Base-by-base conservation (phyloP, 2,888 invertebrate species). In the Leptopilina syphax region DNA sequence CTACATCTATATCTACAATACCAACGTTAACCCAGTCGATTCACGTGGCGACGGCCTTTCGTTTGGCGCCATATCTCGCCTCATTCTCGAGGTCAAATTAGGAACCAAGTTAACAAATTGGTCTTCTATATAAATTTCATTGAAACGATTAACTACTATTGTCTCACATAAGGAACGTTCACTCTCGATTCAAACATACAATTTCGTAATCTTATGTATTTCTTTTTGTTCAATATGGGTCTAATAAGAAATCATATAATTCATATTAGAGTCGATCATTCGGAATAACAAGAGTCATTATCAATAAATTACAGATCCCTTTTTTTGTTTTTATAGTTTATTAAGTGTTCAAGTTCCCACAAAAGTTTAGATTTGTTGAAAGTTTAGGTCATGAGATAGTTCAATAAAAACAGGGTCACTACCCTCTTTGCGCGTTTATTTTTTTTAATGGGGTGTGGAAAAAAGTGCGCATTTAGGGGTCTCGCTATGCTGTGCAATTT, bases 11-110 rank as follows among this genome's bases (percentile, higher is more conserved):
- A 44, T 44, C 7, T 44, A 44, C 7, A 44, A 44, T 34, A 34
- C 27, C 0, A 1, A 27, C 3, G n/a, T 76, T 76, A 63, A 24
- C 60, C 44, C 63, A 63, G 10, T 63, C 76, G 76, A 41, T 41
- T 76, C 60, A 65, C 44, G 66, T 24, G 65, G 65, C 65, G 77
- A 77, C 65, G 50, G 27, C 79, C 81, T 82, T 76, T 83, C 81
- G 70, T 81, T 77, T 65, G 63, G 65, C 50, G 70, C 80, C 78
- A 80, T 76, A 77, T 78, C 63, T 44, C 44, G 50, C 54, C 54
- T 57, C 34, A 34, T 54, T 57, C 44, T 34, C 73, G 73, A 73
- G 54, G 73, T 73, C 73, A 50, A 73, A 73, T 73, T 73, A 73
- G 73, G 73, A 44, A 73, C 73, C 57, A 57, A 73, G 54, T 73